Base-by-base conservation (phyloP, 2,113 vertebrate genomes). In the Grus americana region DNA sequence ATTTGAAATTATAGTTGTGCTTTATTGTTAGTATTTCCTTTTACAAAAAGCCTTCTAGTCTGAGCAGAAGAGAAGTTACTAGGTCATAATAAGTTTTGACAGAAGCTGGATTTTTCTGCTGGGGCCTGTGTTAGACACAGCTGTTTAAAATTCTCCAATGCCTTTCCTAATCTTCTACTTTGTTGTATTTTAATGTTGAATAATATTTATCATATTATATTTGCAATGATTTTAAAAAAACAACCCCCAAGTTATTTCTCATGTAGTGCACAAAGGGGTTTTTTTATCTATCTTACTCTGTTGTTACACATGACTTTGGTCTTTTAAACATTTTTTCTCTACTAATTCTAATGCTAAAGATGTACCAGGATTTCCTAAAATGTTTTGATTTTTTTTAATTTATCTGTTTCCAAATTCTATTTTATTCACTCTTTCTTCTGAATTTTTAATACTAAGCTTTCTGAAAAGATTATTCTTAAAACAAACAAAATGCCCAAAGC, bases 21-120 rank as follows among this genome's bases (percentile, higher is more conserved):
- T 96, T 95, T 84, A 42, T 95, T 78, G 63, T 90, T 72, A 70
- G 5, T 9, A 19, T 96, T 67, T 75, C 81, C 12, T 66, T 95
- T 87, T 93, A 49, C 29, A 47, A 67, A 52, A 65, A 67, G 22
- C 49, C 34, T 73, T 83, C 38, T 68, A 27, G 38, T 79, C 32
- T 87, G 66, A 93, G 65, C 42, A 86, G 73, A 65, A 74, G 52
- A 74, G 20, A 66, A 30, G 29, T 79, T 72, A 20, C 9, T 72
- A 54, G 96, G 91, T 89, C 59, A 13, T 57, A 12, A 3, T 12
- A 46, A 54, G 17, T 50, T 89, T 68, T 76, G 55, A 63, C 59
- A 78, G 38, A 84, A 88, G 73, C 47, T 89, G 70, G 34, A 15
- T 93, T 75, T 61, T 40, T 65, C 27, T 90, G 17, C 62, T 79